These are phyloP conservation scores for Petroica traversi DNA, from an alignment of 2,113 vertebrate species.

Conservation along the genomic window DNA sequence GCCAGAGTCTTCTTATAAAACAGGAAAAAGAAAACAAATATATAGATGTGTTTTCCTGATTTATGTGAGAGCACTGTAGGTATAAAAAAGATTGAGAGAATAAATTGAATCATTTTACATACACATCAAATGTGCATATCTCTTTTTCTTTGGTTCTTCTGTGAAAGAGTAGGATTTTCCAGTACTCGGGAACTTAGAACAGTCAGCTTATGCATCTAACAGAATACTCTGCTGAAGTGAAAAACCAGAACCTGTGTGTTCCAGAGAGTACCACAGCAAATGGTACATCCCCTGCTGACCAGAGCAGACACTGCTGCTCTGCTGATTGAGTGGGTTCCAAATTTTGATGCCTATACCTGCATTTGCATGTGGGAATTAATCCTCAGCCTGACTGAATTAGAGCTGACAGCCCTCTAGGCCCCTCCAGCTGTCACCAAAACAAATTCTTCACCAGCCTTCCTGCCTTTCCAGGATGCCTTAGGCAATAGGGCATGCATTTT, in stretches of 20 bases:
- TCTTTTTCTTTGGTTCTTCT: not conserved
- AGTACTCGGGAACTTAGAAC: not conserved
- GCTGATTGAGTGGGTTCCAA: slow-evolving; percentile 7
- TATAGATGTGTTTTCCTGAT: not conserved
- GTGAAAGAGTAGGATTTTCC: not conserved
- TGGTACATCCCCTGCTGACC: not conserved
- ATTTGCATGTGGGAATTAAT: slow-evolving; percentile 29
- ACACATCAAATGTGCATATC: not conserved
- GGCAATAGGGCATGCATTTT: not conserved
- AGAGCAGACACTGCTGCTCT: not conserved
- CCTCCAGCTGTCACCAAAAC: slow-evolving; percentile 51
- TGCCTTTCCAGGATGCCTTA: not conserved
- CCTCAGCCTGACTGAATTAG: slow-evolving; percentile 10
- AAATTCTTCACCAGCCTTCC: not conserved
- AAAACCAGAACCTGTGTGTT: not conserved
- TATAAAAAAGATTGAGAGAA: not conserved
- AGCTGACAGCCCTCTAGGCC: slow-evolving; percentile 38
- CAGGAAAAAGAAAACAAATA: not conserved
- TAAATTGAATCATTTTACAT: not conserved
- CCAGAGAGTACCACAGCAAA: not conserved
- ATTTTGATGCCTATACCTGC: slow-evolving; percentile 31
- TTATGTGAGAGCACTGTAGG: not conserved
- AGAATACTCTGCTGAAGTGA: not conserved
- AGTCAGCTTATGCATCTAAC: not conserved
- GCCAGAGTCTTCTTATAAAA: not conserved